These are phyloP conservation scores for Agrilus planipennis DNA, from an alignment of 1,140 invertebrate genomes.

Conservation along the genomic window DNA sequence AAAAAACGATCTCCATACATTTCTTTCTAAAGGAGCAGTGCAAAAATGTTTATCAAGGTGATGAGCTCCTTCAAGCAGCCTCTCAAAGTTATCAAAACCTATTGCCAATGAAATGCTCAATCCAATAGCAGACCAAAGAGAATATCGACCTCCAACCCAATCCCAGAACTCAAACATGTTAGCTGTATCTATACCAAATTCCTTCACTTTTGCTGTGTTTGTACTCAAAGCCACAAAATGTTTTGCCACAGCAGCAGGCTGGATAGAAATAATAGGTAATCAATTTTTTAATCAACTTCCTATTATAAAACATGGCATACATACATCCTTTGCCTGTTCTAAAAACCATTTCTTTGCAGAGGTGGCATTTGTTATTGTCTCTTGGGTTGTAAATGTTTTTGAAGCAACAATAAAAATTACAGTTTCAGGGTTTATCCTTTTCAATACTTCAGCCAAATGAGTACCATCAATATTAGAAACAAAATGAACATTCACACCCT, in stretches of 20 bases:
- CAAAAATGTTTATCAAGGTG: constrained; percentile 93
- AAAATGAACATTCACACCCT: constrained; percentile 89
- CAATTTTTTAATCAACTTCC: neutral
- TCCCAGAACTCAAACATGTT: constrained; percentile 99
- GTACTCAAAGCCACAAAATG: constrained; percentile 99
- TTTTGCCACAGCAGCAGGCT: constrained; percentile 78
- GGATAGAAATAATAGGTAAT: constrained; percentile 13
- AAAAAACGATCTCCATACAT: constrained; percentile 52
- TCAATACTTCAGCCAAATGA: constrained; percentile 88
- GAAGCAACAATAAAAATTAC: constrained; percentile 97
- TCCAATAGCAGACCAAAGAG: constrained; percentile 97
- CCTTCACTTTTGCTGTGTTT: constrained; percentile 82
- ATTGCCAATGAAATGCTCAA: constrained; percentile 89
- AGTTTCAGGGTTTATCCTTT: constrained; percentile 84
- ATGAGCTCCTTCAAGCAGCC: constrained; percentile 80
- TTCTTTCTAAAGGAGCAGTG: constrained; percentile 79
- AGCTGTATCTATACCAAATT: constrained; percentile 92
- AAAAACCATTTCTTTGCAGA: constrained; percentile 96
- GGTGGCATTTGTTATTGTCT: constrained; percentile 97
- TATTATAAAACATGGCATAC: constrained; percentile 16
- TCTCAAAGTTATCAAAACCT: constrained; percentile 93
- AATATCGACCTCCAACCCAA: constrained; percentile 98
- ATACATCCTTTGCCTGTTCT: constrained; percentile 73
- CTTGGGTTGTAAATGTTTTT: constrained; percentile 98
- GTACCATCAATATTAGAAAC: constrained; percentile 99